Base-by-base conservation (phyloP, 1,140 invertebrate species). In the Zaprionus camerounensis region DNA sequence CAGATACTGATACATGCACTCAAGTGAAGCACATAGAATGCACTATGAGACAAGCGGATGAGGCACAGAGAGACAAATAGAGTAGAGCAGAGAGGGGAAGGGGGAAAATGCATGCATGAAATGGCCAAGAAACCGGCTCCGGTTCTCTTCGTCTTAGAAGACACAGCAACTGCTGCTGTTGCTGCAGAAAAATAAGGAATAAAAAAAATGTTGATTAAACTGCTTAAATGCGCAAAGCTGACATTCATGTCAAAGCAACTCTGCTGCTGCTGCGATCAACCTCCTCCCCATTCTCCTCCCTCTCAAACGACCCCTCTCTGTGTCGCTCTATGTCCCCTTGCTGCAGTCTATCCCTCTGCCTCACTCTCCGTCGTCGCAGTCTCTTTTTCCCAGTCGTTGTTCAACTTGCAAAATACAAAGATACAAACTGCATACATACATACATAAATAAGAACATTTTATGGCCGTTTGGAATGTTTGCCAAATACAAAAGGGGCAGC, bases 231-330 rank as follows among this genome's bases (percentile, higher is more conserved):
- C 73, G 76, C 85, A 90, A 81, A 88, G 81, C 85, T 88, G 85
- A 90, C 85, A 88, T 84, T 90, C 85, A 90, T 90, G 85, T 88
- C 85, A 88, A 88, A 88, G 85, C 85, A 84, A 85, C 79, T 78
- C 67, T 69, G 61, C 63, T 13, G 15, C 59, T 36, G 17, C 31
- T 49, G 3, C 20, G 12, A 12, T 59, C 31, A 20, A 11, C 36
- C 13, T 46, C 28, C 49, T 15, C 1, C 7, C 58, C 51, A 20
- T 13, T 28, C 55, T 55, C 7, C 28, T 26, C 22, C 67, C 34
- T 17, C 34, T 38, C 5, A 5, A 17, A 17, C 44, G 44, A 49
- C 9, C 63, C 24, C 46, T 20, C 46, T 51, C 9, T 28, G 53
- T 24, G 12, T 26, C 31, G 24, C 26, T 24, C 53, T 28, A n/a